These are phyloP conservation scores for Zhuqinia jingwanae DNA, from an alignment of 2,888 invertebrate species.

Conservation along the genomic window DNA sequence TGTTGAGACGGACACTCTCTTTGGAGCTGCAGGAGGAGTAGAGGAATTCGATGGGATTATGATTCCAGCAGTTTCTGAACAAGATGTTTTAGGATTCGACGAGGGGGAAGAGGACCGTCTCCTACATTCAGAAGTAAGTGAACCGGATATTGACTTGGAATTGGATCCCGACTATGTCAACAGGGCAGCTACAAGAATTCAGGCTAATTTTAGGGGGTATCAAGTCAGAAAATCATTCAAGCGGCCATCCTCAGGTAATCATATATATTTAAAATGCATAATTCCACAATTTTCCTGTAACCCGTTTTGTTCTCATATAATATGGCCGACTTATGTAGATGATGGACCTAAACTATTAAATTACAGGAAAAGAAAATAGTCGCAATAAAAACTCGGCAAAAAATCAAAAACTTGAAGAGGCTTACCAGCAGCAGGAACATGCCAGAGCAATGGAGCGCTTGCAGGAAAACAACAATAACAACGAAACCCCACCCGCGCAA, in stretches of 20 bases:
- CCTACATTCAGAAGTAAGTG: background rate
- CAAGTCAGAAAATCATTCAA: conserved; percentile 73
- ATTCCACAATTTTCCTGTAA: too few species aligned
- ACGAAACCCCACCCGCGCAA: conserved; percentile 29
- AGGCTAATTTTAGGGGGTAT: conserved; percentile 74
- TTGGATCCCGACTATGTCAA: conserved; percentile 74
- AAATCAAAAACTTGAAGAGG: conserved; percentile 2
- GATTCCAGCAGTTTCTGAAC: background rate
- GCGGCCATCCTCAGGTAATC: conserved; percentile 43
- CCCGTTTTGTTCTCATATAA: too few species aligned
- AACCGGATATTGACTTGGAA: conserved; percentile 71
- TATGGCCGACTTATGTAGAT: too few species aligned
- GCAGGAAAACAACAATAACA: conserved; percentile 35
- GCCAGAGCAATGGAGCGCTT: conserved; percentile 42
- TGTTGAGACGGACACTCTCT: too few species aligned
- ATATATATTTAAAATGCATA: too few species aligned
- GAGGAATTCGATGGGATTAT: conserved; percentile 3
- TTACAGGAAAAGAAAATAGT: conserved; percentile 43
- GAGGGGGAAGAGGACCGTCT: conserved; percentile 49
- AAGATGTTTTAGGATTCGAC: conserved; percentile 4
- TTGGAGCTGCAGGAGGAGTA: too few species aligned
- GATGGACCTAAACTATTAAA: too few species aligned
- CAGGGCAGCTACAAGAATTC: conserved; percentile 76
- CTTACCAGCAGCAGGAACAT: too few species aligned
- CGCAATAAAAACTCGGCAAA: conserved; percentile 34